Base-by-base conservation (phyloP, 2,113 vertebrate genomes). In the Cyanoramphus novaezelandiae region DNA sequence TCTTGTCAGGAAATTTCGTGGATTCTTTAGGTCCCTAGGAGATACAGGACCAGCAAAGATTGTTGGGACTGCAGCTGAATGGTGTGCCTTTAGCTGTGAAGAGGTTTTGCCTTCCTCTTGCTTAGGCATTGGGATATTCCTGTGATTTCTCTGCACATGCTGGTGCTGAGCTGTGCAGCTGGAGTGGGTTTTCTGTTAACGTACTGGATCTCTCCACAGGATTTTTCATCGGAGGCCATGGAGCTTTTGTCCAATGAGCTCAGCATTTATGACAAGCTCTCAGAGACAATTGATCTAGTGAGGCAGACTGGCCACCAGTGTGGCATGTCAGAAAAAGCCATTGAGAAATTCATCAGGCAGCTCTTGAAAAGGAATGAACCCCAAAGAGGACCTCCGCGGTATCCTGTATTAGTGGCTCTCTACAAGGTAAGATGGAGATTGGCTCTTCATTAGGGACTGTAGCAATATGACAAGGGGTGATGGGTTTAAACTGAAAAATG, bases 231-330 rank as follows among this genome's bases (percentile, higher is more conserved):
- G 0, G 95, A 92, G 96, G 95, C 97, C 98, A 99, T 99, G 99
- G 99, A 99, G 92, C 98, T 99, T 37, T 98, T 98, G 1, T 97
- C 98, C 93, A 99, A 98, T 7, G 99, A 99, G 90, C 98, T 99
- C 80, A 99, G 99, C 88, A 99, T 99, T 96, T 99, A 99, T 80
- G 99, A 99, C 98, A 99, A 99, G 92, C 98, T 99, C n/a, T 98
- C 99, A 0, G 99, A 99, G 96, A 99, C 99, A 13, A 99, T 99
- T 80, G 98, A 99, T 85, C 98, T 99, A 78, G 98, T 99, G 95
- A 98, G 99, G 19, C 99, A 99, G 97, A 99, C 99, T 1, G 99
- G 99, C 31, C 98, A 99, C 95, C 98, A 99, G 14, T 99, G 99
- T 79, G 99, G 99, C 52, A 99, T 99, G 99, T 99, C 99, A 5